These are phyloP conservation scores for Chloroclystis v-ata DNA, from an alignment of 2,888 invertebrate genomes.

Conservation along the genomic window DNA sequence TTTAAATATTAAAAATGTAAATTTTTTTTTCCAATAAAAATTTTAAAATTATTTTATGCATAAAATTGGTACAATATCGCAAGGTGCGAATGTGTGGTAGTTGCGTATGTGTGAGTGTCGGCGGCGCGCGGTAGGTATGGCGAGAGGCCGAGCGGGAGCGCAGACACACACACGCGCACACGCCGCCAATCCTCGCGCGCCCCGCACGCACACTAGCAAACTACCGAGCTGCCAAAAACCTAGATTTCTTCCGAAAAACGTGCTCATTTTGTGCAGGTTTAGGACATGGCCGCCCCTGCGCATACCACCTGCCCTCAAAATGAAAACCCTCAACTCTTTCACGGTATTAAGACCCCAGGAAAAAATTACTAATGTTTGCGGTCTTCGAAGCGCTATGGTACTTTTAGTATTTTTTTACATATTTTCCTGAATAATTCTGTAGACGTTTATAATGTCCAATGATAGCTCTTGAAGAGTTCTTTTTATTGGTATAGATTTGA, in stretches of 20 bases:
- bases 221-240: conserved; percentile 46
- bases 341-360: conserved; percentile 34
- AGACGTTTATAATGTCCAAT: conserved; percentile 23
- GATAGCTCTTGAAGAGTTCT: conserved; percentile 37
- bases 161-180: conserved; percentile 50
- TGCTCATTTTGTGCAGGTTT: conserved; percentile 62
- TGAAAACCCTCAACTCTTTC: conserved; percentile 13
- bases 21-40: too few species aligned
- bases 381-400: conserved; percentile 29
- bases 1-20: too few species aligned
- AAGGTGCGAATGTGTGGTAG: conserved; percentile 13
- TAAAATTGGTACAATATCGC: conserved; percentile 9
- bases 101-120: conserved; percentile 30
- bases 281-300: conserved; percentile 55
- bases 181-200: conserved; percentile 60
- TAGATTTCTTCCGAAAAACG: conserved; percentile 55
- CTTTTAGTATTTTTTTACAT: conserved; percentile 36
- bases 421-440: conserved; percentile 30
- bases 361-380: conserved; percentile 59
- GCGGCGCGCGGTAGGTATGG: conserved; percentile 38
- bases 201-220: conserved; percentile 48
- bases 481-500: conserved; percentile 30
- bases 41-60: background rate
- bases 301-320: conserved; percentile 38
- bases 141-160: conserved; percentile 64